phyloP scores from a whole-genome alignment of 2,113 vertebrate species.

The Monopterus albus region DNA sequence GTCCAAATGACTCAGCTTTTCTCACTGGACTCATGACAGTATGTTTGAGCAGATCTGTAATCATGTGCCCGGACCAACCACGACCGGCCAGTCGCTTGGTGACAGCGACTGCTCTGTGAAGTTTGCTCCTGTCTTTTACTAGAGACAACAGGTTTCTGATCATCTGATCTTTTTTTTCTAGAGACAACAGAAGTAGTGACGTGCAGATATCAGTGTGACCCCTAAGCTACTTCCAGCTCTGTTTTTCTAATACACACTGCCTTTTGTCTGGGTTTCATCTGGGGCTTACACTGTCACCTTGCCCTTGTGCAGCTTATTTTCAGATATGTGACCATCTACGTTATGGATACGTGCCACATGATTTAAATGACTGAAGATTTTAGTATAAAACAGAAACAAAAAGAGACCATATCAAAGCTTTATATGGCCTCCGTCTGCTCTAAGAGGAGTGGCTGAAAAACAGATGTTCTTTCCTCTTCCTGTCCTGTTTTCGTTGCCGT shows the following conservation, averaged over 20 bases:
- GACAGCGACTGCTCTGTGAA: conserved; percentile 25
- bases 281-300: neutral
- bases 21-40: neutral
- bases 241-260: neutral
- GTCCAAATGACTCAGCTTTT: conserved; percentile 10
- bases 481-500: neutral
- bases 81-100: conserved; percentile 51
- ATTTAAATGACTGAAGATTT: neutral
- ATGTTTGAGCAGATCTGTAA: conserved; percentile 2
- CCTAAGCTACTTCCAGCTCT: neutral
- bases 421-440: neutral
- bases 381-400: no score
- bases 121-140: conserved; percentile 24
- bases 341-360: neutral
- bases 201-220: conserved; percentile 8
- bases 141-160: conserved; percentile 28
- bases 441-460: neutral
- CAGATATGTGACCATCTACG: neutral
- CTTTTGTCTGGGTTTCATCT: neutral
- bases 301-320: neutral
- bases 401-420: no score
- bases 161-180: conserved; percentile 5
- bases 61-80: neutral
- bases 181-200: conserved; percentile 18
- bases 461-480: conserved; percentile 8